Base-by-base conservation (phyloP, 2,888 invertebrate genomes). In the Chrysolina americana region DNA sequence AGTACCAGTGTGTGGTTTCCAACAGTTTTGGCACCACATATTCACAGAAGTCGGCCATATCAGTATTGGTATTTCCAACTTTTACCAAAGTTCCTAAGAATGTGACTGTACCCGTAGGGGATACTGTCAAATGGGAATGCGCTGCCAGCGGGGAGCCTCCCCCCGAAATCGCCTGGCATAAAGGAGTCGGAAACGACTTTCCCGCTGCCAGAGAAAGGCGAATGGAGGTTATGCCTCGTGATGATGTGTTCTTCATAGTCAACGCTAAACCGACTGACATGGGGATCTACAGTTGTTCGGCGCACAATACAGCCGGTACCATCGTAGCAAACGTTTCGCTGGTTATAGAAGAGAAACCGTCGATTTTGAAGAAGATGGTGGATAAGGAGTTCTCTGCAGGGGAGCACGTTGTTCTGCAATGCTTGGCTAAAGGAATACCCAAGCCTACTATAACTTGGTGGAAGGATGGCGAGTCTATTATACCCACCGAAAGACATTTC, bases 251-350 rank as follows among this genome's bases (percentile, higher is more conserved):
- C 86, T 96, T 97, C 85, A 98, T 98, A 81, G 92, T 96, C n/a
- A 93, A 96, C 88, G 96, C 96, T 23, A 96, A 96, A 87, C 92
- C 94, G 0, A 92, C 92, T 47, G 98, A 98, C 85, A 94, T 95
- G 89, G 98, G 98, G 0, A 90, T 96, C 41, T 98, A 98, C 86
- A 97, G 96, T 68, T 98, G 98, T 88, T 96, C 94, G 9, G 98
- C 98, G 0, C 92, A 93, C 83, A 98, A 98, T 88, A 91, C 93
- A 59, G 98, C 97, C 21, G 68, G 68, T 10, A 92, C 92, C 70
- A 94, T 96, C 50, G 92, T 94, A 80, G 94, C 96, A 1, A 97
- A 97, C 89, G 96, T 96, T 23, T 94, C 95, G 19, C 89, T 98
- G 41, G 93, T 93, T 79, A 96, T 98, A 70, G 89, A 92, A 79